Base-by-base conservation (phyloP, 2,888 invertebrate genomes). In the Elegia similella region DNA sequence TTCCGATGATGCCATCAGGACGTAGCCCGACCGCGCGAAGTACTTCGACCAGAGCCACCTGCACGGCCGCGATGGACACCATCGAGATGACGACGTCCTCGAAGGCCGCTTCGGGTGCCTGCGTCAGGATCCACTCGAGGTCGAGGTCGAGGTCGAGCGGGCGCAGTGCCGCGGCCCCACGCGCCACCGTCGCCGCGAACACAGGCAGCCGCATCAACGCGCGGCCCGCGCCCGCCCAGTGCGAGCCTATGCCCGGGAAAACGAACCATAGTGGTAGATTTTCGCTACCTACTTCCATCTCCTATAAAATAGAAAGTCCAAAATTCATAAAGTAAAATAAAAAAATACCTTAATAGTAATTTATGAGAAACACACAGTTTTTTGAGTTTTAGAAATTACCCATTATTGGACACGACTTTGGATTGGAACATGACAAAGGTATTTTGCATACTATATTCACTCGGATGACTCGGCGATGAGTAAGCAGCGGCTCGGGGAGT, bases 241-340 rank as follows among this genome's bases (percentile, higher is more conserved):
- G 99, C 44, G 97, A 96, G 10, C 99, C 99, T 99, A 99, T 99
- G 59, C 99, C 99, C 48, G 98, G 96, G 90, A 98, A 99, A 63
- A 99, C 94, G 86, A 94, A 99, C 97, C 98, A 99, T 56, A 99
- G 88, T 0, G 98, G 98, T 12, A 96, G 93, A 62, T 93, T 93
- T 44, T 92, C 89, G 7, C 86, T 80, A 57, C 79, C 75, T 63
- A 82, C 81, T 63, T 82, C 81, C 72, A 74, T 23, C 64, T 85
- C 84, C 85, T 83, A 76, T 23, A 34, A 10, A 34, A 2, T 2
- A 8, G 10, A 34, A 34, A 34, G 10, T 34, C 10, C 8, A 10
- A 10, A 8, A 10, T 12, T 34, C 10, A 12, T 7, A 8, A 12
- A 8, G 10, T 10, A 34, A 8, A 8, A 8, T n/a, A n/a, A n/a